phyloP scores from a whole-genome alignment of 1,140 invertebrate species.

The Drosophila lacertosa region DNA sequence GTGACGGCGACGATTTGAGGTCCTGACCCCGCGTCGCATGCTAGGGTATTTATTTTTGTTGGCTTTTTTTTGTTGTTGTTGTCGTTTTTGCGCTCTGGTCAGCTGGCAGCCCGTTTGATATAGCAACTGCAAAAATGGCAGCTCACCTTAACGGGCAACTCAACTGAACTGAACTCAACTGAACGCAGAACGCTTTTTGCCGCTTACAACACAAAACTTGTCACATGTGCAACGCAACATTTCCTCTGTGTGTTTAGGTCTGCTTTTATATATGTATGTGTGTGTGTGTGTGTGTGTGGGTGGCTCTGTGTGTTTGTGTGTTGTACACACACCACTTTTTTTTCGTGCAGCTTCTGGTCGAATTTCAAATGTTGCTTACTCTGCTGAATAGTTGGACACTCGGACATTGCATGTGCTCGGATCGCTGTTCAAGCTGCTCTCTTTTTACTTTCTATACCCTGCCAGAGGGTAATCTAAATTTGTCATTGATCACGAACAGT shows the following conservation, averaged over 20 bases:
- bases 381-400: slow-evolving; percentile 65
- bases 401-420: slow-evolving; percentile 59
- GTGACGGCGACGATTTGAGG: slow-evolving; percentile 74
- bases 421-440: slow-evolving; percentile 18
- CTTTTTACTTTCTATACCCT: background rate
- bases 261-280: slow-evolving; percentile 5
- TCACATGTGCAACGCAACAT: slow-evolving; percentile 79
- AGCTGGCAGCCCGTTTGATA: slow-evolving; percentile 60
- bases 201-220: slow-evolving; percentile 69
- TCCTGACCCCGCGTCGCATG: slow-evolving; percentile 63
- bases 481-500: no score
- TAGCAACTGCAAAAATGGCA: slow-evolving; percentile 76
- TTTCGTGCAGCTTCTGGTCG: slow-evolving; percentile 67
- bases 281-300: background rate
- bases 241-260: slow-evolving; percentile 51
- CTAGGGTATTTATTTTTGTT: slow-evolving; percentile 36
- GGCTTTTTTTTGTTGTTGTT: slow-evolving; percentile 48
- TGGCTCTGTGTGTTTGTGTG: slow-evolving; percentile 1
- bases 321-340: slow-evolving; percentile 31
- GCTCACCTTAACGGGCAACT: slow-evolving; percentile 70
- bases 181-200: slow-evolving; percentile 62
- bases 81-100: slow-evolving; percentile 37
- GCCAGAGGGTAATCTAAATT: background rate
- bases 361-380: slow-evolving; percentile 81
- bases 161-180: slow-evolving; percentile 62